Evolutionary conservation across 2,113 vertebrate species (phyloP), one percentile per base, ranked within the genome.

Genomic region (Istiophorus platypterus): DNA sequence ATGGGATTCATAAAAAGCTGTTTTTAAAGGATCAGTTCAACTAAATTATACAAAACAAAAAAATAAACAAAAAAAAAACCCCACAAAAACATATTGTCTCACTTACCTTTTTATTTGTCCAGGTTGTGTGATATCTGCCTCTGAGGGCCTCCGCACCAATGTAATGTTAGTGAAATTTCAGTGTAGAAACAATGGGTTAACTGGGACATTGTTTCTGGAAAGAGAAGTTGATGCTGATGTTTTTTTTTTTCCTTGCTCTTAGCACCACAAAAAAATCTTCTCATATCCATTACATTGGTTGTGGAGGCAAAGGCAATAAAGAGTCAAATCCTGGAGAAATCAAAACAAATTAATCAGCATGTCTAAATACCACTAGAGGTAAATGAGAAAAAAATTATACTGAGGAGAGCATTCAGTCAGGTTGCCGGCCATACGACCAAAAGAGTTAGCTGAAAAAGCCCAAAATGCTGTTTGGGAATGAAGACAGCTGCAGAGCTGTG

Each of bases 161-260:
- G 63, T 20, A 78, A 37, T 72, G 20, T 22, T 37, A 52, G 24
- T n/a, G 18, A 41, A 18, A 7, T 80, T 9, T 42, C 0, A 69
- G 5, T 20, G 18, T 37, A 39, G 20, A 62, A 12, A 49, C 42
- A 20, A 1, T 47, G 27, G 14, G 37, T 56, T 56, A 56, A 49
- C 18, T 5, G 41, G 27, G 63, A 68, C 72, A 26, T 10, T 57
- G 54, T 56, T 20, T 26, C n/a, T 73, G 70, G 24, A 64, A 63
- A 57, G 4, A 27, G 26, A 15, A 57, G 26, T 57, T 57, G 13
- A n/a, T 3, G 18, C 22, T 24, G 22, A 24, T 34, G 3, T 34
- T 34, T 34, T 34, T 34, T 52, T 52, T n/a, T 52, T 52, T 24
- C 3, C 3, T 52, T 15, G 8, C 22, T 52, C 49, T 49, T 49